phyloP scores from a whole-genome alignment of 2,113 vertebrate species.

The Dasyornis broadbenti region DNA sequence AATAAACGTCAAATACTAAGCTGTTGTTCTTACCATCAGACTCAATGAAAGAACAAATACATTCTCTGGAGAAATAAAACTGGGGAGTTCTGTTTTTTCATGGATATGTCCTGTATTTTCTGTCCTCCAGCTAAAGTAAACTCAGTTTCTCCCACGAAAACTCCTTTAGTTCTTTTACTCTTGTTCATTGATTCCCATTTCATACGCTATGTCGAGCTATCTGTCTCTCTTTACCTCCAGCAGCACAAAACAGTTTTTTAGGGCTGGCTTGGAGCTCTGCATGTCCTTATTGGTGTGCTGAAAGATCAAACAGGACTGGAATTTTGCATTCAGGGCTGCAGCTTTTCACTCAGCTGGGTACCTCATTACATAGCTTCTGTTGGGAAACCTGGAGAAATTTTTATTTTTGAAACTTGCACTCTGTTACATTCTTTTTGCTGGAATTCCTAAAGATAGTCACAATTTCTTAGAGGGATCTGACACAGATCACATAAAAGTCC shows the following conservation, averaged over 20 bases:
- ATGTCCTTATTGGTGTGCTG: not conserved
- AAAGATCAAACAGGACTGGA: not conserved
- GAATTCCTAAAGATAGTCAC: not conserved
- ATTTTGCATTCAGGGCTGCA: not conserved
- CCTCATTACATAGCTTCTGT: not conserved
- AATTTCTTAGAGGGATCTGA: not conserved
- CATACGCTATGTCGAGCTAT: not conserved
- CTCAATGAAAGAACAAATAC: not conserved
- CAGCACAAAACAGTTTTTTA: not conserved
- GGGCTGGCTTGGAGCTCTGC: not conserved
- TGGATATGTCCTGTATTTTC: not conserved
- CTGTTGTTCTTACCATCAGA: not conserved
- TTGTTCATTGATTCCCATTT: not conserved
- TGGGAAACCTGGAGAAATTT: not conserved
- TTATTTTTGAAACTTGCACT: not conserved
- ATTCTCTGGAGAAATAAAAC: not conserved
- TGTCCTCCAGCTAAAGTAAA: not conserved
- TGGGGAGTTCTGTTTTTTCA: not conserved
- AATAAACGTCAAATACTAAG: not conserved
- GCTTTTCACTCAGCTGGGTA: not conserved
- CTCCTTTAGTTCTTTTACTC: not conserved
- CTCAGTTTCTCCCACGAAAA: not conserved
- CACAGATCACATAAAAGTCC: not conserved
- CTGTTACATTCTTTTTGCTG: not conserved
- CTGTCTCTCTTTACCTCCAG: not conserved